Evolutionary conservation across 1,140 invertebrate species (phyloP).

Genomic region (Ostrea edulis): DNA sequence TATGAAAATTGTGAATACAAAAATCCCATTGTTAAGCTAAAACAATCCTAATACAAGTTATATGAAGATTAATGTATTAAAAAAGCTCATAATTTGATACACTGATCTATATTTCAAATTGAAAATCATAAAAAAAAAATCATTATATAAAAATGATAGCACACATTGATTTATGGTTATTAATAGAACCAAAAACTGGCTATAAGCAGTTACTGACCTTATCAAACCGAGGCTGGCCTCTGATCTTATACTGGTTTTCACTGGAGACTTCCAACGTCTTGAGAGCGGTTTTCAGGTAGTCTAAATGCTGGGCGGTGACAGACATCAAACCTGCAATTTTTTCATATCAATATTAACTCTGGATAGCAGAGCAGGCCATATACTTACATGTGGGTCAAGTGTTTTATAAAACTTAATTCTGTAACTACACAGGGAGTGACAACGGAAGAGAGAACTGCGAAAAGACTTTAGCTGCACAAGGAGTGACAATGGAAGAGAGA

Average conservation of each 20-base stretch:
- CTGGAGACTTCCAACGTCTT: slow-evolving; percentile 68
- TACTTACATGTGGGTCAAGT: not conserved
- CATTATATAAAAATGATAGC: not conserved
- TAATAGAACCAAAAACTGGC: not conserved
- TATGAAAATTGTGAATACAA: no score
- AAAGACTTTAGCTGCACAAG: no score
- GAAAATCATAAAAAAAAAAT: not conserved
- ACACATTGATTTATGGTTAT: not conserved
- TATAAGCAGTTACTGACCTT: slow-evolving; percentile 66
- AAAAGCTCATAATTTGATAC: not conserved
- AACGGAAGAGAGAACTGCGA: no score
- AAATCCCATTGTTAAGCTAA: not conserved
- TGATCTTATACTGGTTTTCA: slow-evolving; percentile 75
- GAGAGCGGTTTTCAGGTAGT: slow-evolving; percentile 74
- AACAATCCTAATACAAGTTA: not conserved
- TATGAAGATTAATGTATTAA: slow-evolving; percentile 4
- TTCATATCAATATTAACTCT: not conserved
- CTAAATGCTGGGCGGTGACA: slow-evolving; percentile 76
- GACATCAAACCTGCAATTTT: slow-evolving; percentile 74
- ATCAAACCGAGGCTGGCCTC: slow-evolving; percentile 74
- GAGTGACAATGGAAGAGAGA: no score
- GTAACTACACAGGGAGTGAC: no score
- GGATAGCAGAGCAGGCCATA: not conserved
- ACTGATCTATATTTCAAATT: not conserved
- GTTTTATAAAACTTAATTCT: no score